Evolutionary conservation across 2,113 vertebrate genomes (phyloP).

Genomic region (Casuarius casuarius): DNA sequence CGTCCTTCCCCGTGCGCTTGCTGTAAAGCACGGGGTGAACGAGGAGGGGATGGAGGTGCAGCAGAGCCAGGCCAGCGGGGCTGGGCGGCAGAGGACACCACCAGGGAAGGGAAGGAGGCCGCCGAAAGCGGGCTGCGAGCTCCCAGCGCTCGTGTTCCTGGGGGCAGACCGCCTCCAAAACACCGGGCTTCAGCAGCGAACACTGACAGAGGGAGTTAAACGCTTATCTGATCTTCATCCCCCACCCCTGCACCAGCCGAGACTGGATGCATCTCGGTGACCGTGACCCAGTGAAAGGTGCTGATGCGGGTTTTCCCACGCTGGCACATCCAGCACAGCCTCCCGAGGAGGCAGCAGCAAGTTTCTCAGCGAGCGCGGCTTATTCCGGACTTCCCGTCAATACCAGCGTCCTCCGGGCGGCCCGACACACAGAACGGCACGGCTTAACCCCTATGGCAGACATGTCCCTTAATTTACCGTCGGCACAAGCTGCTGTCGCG

Average conservation of each 20-base stretch:
- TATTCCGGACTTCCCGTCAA: not conserved
- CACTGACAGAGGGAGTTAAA: not conserved
- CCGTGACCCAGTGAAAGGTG: slow-evolving; percentile 50
- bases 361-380: not conserved
- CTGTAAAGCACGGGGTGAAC: not conserved
- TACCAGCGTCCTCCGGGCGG: not conserved
- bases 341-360: slow-evolving; percentile 24
- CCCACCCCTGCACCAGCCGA: slow-evolving; percentile 32
- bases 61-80: not conserved
- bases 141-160: not conserved
- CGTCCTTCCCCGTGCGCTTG: not conserved
- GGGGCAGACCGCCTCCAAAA: not conserved
- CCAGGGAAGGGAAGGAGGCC: not conserved
- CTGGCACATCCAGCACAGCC: slow-evolving; percentile 32
- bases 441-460: not conserved
- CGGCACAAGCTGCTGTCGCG: no score
- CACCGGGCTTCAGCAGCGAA: slow-evolving; percentile 13
- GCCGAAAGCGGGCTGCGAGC: slow-evolving; percentile 1
- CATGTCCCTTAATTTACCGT: no score
- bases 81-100: slow-evolving; percentile 22
- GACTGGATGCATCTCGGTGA: slow-evolving; percentile 37
- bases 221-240: slow-evolving; percentile 24
- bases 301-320: slow-evolving; percentile 54
- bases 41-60: not conserved
- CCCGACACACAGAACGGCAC: not conserved